Evolutionary conservation across 2,113 vertebrate species (phyloP).

Genomic region (Climacteris rufus): DNA sequence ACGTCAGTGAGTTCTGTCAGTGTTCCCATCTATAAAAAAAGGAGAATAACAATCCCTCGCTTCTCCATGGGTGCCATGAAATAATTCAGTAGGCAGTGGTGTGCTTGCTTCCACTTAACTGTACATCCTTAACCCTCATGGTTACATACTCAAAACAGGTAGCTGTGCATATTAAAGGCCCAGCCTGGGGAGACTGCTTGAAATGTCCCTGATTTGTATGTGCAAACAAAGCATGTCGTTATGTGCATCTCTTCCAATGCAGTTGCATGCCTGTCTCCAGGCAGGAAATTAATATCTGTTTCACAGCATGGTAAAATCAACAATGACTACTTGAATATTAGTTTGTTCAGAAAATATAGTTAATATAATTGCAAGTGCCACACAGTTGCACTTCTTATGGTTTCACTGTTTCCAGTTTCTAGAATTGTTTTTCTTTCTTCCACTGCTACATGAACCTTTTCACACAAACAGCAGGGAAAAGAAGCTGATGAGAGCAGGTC

Average conservation of each 20-base stretch:
- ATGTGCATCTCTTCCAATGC: background rate
- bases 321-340: background rate
- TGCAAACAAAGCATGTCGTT: background rate
- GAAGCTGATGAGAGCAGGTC: background rate
- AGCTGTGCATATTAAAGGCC: background rate
- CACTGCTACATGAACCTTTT: background rate
- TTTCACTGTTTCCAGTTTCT: background rate
- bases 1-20: background rate
- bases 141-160: background rate
- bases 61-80: background rate
- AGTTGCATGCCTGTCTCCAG: background rate
- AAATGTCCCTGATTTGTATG: background rate
- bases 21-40: background rate
- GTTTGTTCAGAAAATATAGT: background rate
- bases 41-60: background rate
- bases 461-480: background rate
- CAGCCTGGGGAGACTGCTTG: background rate
- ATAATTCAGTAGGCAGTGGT: background rate
- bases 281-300: slow-evolving; percentile 5
- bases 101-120: background rate
- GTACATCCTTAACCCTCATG: background rate
- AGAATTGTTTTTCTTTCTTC: background rate
- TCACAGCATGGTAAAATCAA: background rate
- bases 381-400: background rate
- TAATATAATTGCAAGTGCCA: background rate